These are phyloP conservation scores for Apostichopus japonicus DNA, from an alignment of 35 echinoderm and acorn worm species.

Conservation along the genomic window DNA sequence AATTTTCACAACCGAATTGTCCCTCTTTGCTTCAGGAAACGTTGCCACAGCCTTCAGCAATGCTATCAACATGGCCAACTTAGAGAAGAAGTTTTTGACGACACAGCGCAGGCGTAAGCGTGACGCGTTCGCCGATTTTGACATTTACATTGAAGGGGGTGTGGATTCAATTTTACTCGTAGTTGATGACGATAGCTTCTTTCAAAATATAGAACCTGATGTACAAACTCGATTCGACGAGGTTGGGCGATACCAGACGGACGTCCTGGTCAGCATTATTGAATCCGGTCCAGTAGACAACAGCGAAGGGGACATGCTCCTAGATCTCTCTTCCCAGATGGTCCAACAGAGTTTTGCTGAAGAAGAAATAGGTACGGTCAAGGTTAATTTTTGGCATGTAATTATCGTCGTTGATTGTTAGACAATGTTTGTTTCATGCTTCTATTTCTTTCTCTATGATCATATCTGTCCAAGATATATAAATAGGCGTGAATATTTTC, in stretches of 20 bases:
- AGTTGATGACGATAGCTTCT: not conserved
- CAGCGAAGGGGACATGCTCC: slow-evolving; percentile 14
- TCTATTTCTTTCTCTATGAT: too few species aligned
- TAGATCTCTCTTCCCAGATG: slow-evolving; percentile 30
- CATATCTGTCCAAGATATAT: too few species aligned
- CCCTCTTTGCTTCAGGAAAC: not conserved
- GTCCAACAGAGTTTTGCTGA: not conserved
- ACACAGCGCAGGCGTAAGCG: not conserved
- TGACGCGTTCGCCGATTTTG: not conserved
- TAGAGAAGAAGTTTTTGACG: slow-evolving; percentile 5
- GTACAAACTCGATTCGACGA: not conserved
- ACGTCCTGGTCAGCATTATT: not conserved
- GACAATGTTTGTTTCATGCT: too few species aligned
- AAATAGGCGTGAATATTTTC: too few species aligned
- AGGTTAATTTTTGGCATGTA: too few species aligned
- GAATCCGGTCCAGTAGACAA: not conserved
- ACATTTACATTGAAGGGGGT: not conserved
- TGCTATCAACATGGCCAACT: slow-evolving; percentile 26
- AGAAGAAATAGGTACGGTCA: slow-evolving; percentile 7
- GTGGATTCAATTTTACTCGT: slow-evolving; percentile 26
- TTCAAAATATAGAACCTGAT: not conserved
- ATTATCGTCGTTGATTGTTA: too few species aligned
- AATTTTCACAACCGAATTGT: too few species aligned
- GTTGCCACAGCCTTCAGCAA: slow-evolving; percentile 29
- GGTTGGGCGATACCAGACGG: not conserved